phyloP scores from a whole-genome alignment of 2,113 vertebrate species.

The Eudyptes chrysolophus region DNA sequence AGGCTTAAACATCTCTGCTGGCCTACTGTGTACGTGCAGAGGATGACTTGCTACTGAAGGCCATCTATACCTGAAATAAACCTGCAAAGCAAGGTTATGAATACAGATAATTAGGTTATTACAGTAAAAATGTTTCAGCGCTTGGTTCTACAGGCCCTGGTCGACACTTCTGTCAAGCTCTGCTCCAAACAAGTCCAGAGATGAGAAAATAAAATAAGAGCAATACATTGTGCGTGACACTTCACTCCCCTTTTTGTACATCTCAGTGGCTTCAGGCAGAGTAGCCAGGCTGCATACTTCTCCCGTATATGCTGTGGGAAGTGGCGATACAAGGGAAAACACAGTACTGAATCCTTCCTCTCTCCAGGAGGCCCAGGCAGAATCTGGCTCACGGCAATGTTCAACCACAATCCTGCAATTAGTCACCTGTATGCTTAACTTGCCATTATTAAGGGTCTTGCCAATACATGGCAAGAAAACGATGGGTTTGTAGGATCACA shows the following conservation, averaged over 20 bases:
- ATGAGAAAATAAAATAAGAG: not conserved
- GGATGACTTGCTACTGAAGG: not conserved
- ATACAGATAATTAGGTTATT: not conserved
- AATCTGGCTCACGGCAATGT: not conserved
- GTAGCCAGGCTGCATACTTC: not conserved
- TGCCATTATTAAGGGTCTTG: not conserved
- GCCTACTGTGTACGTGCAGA: rapidly evolving
- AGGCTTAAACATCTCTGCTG: not conserved
- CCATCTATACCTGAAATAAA: not conserved
- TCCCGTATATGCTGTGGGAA: not conserved
- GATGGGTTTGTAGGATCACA: not conserved
- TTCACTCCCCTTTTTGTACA: not conserved
- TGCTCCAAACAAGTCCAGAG: not conserved
- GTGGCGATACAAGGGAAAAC: not conserved
- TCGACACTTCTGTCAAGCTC: not conserved
- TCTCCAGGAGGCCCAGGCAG: not conserved
- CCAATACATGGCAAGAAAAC: not conserved
- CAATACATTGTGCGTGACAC: not conserved
- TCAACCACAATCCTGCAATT: not conserved
- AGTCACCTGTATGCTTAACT: not conserved
- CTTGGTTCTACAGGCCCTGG: not conserved
- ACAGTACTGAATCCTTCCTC: not conserved
- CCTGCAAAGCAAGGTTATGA: not conserved
- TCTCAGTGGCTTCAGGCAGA: not conserved
- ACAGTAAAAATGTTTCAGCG: not conserved